These are phyloP conservation scores for Coboldia fuscipes DNA, from an alignment of 1,140 invertebrate genomes.

Conservation along the genomic window DNA sequence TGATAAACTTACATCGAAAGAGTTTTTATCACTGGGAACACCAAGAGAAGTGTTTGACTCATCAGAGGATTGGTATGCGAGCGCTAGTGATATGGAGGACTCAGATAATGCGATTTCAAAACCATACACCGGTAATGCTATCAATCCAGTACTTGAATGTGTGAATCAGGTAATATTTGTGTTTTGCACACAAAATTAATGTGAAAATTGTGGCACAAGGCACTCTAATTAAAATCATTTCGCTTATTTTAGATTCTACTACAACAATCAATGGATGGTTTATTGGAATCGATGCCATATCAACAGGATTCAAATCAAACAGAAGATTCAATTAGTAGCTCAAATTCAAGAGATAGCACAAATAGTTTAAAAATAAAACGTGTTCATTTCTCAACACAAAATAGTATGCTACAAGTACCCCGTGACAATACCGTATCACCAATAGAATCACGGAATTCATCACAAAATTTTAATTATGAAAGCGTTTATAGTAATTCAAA, in stretches of 20 bases:
- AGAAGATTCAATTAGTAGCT: constrained; percentile 4
- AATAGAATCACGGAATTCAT: constrained; percentile 7
- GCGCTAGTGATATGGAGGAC: constrained; percentile 34
- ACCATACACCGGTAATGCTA: constrained; percentile 19
- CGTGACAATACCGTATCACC: constrained; percentile 7
- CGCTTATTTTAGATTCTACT: constrained; percentile 11
- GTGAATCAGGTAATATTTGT: constrained; percentile 29
- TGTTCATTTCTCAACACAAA: constrained; percentile 20
- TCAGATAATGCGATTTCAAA: constrained; percentile 21
- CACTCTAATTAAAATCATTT: not conserved
- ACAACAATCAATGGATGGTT: constrained; percentile 18
- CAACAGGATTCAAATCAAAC: constrained; percentile 9
- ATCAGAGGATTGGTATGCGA: constrained; percentile 38
- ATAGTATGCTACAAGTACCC: constrained; percentile 19
- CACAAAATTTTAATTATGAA: constrained; percentile 11
- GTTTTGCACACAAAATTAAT: constrained; percentile 12
- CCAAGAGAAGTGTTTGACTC: no score
- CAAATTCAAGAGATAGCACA: constrained; percentile 5
- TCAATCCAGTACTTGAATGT: constrained; percentile 46
- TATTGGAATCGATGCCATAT: constrained; percentile 1
- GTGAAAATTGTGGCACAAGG: not conserved
- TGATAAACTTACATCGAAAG: no score
- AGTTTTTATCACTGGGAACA: no score
- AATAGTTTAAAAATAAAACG: constrained; percentile 14
- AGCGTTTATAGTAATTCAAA: constrained; percentile 31